phyloP scores from a whole-genome alignment of 2,797 vertebrate species.

The Cetoscarus ocellatus region DNA sequence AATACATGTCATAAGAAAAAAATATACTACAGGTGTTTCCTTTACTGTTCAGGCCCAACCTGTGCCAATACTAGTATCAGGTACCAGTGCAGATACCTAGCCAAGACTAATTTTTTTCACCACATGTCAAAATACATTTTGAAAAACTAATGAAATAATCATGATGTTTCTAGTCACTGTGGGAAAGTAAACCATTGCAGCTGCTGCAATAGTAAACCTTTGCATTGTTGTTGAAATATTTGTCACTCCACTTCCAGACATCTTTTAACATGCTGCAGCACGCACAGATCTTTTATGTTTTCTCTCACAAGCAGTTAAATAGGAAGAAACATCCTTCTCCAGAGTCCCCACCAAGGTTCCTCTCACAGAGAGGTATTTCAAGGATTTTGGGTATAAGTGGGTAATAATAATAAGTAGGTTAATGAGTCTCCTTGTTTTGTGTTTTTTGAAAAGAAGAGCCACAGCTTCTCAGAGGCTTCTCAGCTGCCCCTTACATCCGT shows the following conservation, averaged over 20 bases:
- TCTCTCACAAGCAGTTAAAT: constrained; percentile 33
- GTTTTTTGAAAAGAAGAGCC: constrained; percentile 29
- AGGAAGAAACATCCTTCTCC: constrained; percentile 29
- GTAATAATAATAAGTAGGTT: constrained; percentile 48
- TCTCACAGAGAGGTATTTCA: constrained; percentile 40
- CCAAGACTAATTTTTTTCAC: neutral
- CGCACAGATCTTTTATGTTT: constrained; percentile 44
- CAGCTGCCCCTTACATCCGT: neutral
- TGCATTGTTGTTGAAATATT: neutral
- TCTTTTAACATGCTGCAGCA: constrained; percentile 54
- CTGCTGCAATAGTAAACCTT: neutral
- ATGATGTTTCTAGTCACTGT: no score
- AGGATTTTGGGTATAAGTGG: constrained; percentile 34
- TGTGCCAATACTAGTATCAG: no score
- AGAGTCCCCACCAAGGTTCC: constrained; percentile 17
- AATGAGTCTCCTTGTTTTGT: constrained; percentile 15
- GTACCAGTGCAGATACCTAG: no score
- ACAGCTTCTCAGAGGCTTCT: neutral
- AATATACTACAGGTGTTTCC: no score
- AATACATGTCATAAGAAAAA: no score
- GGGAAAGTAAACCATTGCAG: neutral
- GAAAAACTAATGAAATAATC: no score
- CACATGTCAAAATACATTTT: neutral
- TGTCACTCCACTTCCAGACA: constrained; percentile 22
- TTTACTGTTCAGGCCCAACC: no score